Conservation (phyloP, 2,888 invertebrate species). For the Reticulitermes lucifugus region DNA sequence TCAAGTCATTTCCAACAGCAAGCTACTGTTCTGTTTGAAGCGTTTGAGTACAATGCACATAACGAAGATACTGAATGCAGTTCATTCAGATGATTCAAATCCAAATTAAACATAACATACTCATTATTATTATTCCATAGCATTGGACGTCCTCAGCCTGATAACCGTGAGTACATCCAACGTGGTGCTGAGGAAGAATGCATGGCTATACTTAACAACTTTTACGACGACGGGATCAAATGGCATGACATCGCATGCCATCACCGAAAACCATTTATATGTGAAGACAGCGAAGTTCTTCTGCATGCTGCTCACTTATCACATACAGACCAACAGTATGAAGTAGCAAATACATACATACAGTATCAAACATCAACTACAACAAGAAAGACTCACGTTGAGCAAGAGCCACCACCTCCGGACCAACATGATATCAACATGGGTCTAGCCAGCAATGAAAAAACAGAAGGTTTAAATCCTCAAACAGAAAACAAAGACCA, state of each 20-base stretch:
- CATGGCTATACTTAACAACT: constrained; percentile 86
- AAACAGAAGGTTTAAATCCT: too few relatives aligned
- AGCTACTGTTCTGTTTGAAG: too few relatives aligned
- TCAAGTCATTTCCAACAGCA: too few relatives aligned
- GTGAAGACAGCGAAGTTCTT: constrained; percentile 74
- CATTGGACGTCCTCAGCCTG: constrained; percentile 88
- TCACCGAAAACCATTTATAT: constrained; percentile 88
- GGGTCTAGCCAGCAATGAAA: not conserved
- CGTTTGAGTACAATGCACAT: too few relatives aligned
- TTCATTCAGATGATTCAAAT: too few relatives aligned
- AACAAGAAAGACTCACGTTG: not conserved
- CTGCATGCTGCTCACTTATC: not conserved
- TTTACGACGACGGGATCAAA: constrained; percentile 90
- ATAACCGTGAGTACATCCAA: constrained; percentile 84
- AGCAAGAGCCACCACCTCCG: not conserved
- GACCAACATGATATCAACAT: not conserved
- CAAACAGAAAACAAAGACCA: too few relatives aligned
- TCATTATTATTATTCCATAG: constrained; percentile 56
- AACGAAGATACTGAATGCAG: too few relatives aligned
- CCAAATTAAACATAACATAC: not conserved
- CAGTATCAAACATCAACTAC: not conserved
- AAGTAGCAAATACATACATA: not conserved
- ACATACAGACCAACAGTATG: not conserved
- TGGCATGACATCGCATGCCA: constrained; percentile 94
- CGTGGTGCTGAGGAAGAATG: constrained; percentile 89